phyloP scores from a whole-genome alignment of 2,113 vertebrate genomes.

The Pagrus major region DNA sequence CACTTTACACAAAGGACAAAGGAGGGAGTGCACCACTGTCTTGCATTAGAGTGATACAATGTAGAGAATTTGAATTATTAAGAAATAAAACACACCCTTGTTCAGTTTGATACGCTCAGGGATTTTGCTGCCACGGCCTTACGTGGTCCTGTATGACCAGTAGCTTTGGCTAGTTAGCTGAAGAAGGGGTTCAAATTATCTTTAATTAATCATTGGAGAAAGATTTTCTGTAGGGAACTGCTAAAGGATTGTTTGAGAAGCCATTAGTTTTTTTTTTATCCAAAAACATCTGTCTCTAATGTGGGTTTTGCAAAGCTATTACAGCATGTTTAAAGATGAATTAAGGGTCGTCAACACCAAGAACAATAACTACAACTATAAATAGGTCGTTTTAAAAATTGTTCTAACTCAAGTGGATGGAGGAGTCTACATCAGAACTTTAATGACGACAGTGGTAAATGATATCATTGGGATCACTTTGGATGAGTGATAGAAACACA shows the following conservation, averaged over 20 bases:
- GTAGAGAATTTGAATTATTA: not conserved
- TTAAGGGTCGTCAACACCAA: no score
- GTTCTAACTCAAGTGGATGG: no score
- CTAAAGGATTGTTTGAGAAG: not conserved
- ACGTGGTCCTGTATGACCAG: not conserved
- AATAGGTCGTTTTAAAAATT: no score
- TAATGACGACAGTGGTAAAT: no score
- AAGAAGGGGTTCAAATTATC: no score
- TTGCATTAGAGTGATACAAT: not conserved
- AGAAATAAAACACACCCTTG: not conserved
- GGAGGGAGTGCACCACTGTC: not conserved
- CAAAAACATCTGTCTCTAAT: not conserved
- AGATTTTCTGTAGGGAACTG: not conserved
- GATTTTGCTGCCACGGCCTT: not conserved
- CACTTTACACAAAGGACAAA: conserved; percentile 5
- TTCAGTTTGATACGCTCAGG: not conserved
- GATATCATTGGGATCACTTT: no score
- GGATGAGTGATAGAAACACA: no score
- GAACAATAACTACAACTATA: no score
- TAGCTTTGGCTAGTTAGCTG: not conserved
- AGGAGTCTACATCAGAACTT: no score
- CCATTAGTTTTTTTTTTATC: no score
- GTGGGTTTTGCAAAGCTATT: not conserved
- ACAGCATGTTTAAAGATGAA: not conserved
- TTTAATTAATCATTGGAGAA: not conserved